Evolutionary conservation across 37 sponge, comb jelly and placozoan species (phyloP), one percentile per base, ranked within the genome.

Genomic region (Spongilla lacustris): DNA sequence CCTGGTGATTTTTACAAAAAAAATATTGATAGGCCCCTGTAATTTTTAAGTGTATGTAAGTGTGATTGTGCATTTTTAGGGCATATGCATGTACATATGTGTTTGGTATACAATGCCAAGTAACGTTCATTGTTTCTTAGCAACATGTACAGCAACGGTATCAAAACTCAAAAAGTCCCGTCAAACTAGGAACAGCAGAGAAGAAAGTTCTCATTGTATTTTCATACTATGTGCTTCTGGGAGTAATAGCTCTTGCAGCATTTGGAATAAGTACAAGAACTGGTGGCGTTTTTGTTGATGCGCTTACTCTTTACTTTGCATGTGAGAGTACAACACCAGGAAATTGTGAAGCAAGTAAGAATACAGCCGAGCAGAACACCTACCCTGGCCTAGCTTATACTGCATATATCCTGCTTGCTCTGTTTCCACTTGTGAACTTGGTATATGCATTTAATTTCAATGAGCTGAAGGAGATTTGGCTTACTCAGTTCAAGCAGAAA

Each of bases 201-300:
- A 81, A 68, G 24, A 87, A 87, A 50, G 46, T 87, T 35, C 33
- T 87, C 6, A 74, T 87, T 38, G 37, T 87, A 11, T 66, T 87
- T 27, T 58, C 68, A 36, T 87, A 78, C 75, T 87, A 71, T 74
- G 82, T 87, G 0, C 2, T 87, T 0, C 0, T 81, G 66, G 69
- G 36, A 11, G 38, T 74, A 35, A 66, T 83, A 27, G 33, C 66
- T 1, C 66, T 83, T 0, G 74, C 36, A 31, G 34, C 24, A 25
- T 50, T 74, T 75, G 74, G 75, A 50, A 48, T 73, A 22, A 35
- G 4, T 6, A 31, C 23, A 9, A 29, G 84, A 29, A 83, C 22
- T 11, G 34, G 28, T 2, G 8, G 5, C 14, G 22, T 14, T 14
- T 83, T 73, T 58, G 34, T 22, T 1, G 11, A 0, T 25, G 66